Evolutionary conservation across 2,797 vertebrate genomes (phyloP), one percentile per base, ranked within the genome.

Genomic region (Halcyon chelicuti): DNA sequence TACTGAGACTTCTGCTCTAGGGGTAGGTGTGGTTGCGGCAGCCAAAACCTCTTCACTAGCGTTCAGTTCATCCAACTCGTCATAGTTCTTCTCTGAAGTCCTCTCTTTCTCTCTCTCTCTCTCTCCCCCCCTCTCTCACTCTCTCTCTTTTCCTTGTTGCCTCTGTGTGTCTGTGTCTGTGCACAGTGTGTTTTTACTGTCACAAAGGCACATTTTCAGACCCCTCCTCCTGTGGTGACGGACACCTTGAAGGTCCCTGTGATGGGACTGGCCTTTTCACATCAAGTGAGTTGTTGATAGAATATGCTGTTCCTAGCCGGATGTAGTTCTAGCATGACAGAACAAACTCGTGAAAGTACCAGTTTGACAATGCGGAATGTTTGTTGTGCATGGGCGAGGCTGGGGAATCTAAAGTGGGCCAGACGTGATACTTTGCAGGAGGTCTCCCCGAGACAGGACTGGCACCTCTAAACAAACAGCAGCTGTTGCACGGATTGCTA

Each of bases 201-300:
- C 98, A 99, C 99, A 98, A 99, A 99, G 93, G 99, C 99, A 98
- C 98, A 99, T 97, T 99, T 99, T 98, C 99, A 99, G 99, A 99
- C 98, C 97, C 98, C 98, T 98, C 98, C 99, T 98, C 98, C 99
- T 97, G 98, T 99, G 98, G 98, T 99, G 97, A 98, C 98, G 98
- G 99, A 99, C 98, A 99, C 98, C 97, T 98, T 99, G 98, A 99
- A 99, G 98, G 99, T 99, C 95, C 99, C 99, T 97, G 95, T 99
- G 98, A 98, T 99, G 98, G 98, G 98, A 97, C 98, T 97, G 99
- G 98, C 98, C 98, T 99, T 99, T 98, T 99, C 99, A 98, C 99
- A 99, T 96, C 98, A 99, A 98, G 99, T 99, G 99, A 99, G 99
- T 99, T 97, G 74, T 91, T 92, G 90, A 78, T 80, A 96, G 97